Base-by-base conservation (phyloP, 2,797 vertebrate species). In the Clarias pachynema region DNA sequence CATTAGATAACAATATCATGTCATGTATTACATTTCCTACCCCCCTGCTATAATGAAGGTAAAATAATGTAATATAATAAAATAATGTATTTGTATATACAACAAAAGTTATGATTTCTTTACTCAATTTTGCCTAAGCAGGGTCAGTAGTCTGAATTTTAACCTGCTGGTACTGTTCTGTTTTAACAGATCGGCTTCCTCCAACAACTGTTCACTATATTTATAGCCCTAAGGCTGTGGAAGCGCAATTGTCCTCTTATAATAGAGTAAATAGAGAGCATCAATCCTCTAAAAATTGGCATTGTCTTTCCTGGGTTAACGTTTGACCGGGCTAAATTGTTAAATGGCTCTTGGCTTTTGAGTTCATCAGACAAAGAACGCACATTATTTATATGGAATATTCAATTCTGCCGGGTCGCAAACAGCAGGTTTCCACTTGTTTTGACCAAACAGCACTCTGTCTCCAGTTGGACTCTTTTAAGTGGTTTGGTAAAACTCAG, bases 311-410 rank as follows among this genome's bases (percentile, higher is more conserved):
- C 56, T 84, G 81, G 84, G 87, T 88, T 88, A 88, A 87, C 81
- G 78, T 86, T 90, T 77, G 70, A 80, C 74, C 63, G 26, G 59
- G 72, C 82, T 83, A 65, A 85, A 88, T 74, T 86, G 84, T 81
- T 84, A 81, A 83, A 83, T 56, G 79, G 78, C 88, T 57, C 72
- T 85, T 70, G 84, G 85, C 79, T 79, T 92, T 79, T 92, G 85
- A 92, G 82, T 92, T 92, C 89, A 83, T 93, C 90, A 94, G 92
- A 92, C 89, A 91, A 86, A 70, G 89, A 29, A 77, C 80, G 92
- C 91, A 92, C 89, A 86, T 94, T 94, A 90, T 93, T 95, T 91
- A 92, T 93, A 93, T 92, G 84, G 92, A 93, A 93, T 93, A 90
- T 92, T 93, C 85, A 92, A 89, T 62, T 49, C 56, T n/a, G 69